Evolutionary conservation across 2,888 invertebrate species (phyloP).

Genomic region (Eledona agricola): DNA sequence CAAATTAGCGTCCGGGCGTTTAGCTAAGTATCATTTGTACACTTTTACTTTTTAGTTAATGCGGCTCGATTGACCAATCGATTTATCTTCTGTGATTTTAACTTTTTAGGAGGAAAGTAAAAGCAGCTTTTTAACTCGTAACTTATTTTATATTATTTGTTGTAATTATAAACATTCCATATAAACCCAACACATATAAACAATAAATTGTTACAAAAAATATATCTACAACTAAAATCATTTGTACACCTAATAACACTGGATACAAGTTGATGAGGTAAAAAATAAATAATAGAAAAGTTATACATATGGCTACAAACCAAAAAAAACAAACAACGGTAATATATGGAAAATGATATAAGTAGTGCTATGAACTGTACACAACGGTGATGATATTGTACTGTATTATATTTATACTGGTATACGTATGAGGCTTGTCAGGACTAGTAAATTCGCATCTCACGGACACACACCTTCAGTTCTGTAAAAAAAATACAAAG

Average conservation of each 20-base stretch:
- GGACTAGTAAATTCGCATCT: constrained; percentile 60
- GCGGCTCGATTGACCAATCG: neutral
- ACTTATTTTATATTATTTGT: constrained; percentile 46
- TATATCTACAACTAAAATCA: constrained; percentile 50
- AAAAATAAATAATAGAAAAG: constrained; percentile 52
- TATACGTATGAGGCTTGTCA: constrained; percentile 61
- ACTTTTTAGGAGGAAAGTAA: constrained; percentile 3
- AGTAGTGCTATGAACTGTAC: constrained; percentile 61
- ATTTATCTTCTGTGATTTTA: constrained; percentile 13
- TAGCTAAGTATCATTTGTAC: constrained; percentile 44
- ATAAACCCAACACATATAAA: constrained; percentile 62
- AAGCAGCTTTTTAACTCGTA: constrained; percentile 35
- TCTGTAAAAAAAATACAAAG: constrained; percentile 59
- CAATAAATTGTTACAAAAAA: constrained; percentile 57
- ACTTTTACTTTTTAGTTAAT: constrained; percentile 4
- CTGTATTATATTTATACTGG: constrained; percentile 56
- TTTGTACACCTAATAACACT: constrained; percentile 54
- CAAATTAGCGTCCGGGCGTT: constrained; percentile 53
- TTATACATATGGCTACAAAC: constrained; percentile 42
- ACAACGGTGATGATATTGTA: constrained; percentile 61
- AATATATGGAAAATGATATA: constrained; percentile 44
- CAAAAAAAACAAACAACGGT: constrained; percentile 40
- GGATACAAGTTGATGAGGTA: constrained; percentile 54
- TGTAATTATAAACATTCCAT: constrained; percentile 60
- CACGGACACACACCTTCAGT: constrained; percentile 67